Base-by-base conservation (phyloP, 2,113 vertebrate species). In the Burhinus oedicnemus region DNA sequence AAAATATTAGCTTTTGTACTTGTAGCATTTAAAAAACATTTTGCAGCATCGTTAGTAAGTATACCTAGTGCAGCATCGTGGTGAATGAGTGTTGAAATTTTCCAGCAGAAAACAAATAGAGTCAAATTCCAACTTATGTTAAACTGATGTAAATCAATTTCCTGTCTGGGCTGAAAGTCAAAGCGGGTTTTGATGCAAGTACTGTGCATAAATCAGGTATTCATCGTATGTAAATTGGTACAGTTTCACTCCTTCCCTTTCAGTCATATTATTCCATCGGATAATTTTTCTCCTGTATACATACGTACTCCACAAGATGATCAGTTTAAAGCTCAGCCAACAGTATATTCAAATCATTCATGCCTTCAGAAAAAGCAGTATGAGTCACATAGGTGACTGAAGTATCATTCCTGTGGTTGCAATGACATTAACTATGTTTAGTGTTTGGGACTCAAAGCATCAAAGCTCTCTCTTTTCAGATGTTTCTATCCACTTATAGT, bases 81-180 rank as follows among this genome's bases (percentile, higher is more conserved):
- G 40, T 91, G 77, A 96, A 91, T 72, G 16, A 87, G 22, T 32
- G 52, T 45, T 91, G 74, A 97, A 95, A 91, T 76, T 89, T 94
- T 87, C 32, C 54, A 85, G 29, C 45, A 83, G 52, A 89, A 96
- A 95, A 89, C 57, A 97, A 93, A 94, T 62, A 80, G 64, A 82
- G 81, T 91, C 65, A 89, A 89, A 92, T 89, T 95, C 81, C 69
- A 57, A 84, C 83, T 76, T 95, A 88, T 49, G 80, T 87, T 91
- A 90, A 90, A 95, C 51, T 93, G 86, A 97, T 97, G 96, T 89
- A 97, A 97, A 95, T 89, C 89, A 93, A 89, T 94, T 97, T 97
- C 91, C 96, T 92, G 91, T 95, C 95, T 94, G 74, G 91, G 93
- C 52, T 97, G 93, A 82, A 95, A 95, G 93, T 91, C 91, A 96